Base-by-base conservation (phyloP, 2,797 vertebrate genomes). In the Silurus lanzhouensis region DNA sequence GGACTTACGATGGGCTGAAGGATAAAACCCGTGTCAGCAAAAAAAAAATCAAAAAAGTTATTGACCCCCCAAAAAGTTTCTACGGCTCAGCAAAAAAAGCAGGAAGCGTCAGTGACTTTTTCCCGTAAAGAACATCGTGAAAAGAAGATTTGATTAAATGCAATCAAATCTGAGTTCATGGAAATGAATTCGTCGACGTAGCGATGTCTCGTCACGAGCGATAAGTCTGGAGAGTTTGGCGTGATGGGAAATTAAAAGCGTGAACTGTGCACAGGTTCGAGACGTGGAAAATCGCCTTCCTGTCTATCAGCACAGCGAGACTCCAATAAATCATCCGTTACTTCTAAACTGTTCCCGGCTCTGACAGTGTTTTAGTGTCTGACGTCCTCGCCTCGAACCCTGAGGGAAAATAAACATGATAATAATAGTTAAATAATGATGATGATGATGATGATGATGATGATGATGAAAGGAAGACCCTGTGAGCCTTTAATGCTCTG, bases 321-420 rank as follows among this genome's bases (percentile, higher is more conserved):
- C 38, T 64, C 22, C 10, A 74, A 67, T 88, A 71, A 79, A 81
- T 85, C 79, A 84, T 83, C 78, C 52, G n/a, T 89, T 86, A 70
- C 44, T 76, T 86, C 52, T 74, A 77, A 86, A 72, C 84, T 72
- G 48, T 80, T 86, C 60, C 67, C 31, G 72, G 52, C 79, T 78
- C 38, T 71, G 70, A 38, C 27, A 81, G 78, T 78, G 78, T 70
- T 66, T 82, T 68, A 58, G 44, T 55, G 58, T 82, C 19, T 85
- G 64, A 27, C 19, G 44, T 60, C 75, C 38, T 84, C 82, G 84
- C 66, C 44, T 17, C 25, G 3, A 57, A n/a, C 60, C 61, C 38
- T 86, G 17, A 88, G 83, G 81, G 81, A 27, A 25, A 19, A 78
- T 57, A 66, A 81, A 77, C 48, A 83, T 15, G 77, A 63, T 46